These are phyloP conservation scores for Hydractinia symbiolongicarpus DNA, from an alignment of 30 jellyfish, hydroid and myxozoan species.

Conservation along the genomic window DNA sequence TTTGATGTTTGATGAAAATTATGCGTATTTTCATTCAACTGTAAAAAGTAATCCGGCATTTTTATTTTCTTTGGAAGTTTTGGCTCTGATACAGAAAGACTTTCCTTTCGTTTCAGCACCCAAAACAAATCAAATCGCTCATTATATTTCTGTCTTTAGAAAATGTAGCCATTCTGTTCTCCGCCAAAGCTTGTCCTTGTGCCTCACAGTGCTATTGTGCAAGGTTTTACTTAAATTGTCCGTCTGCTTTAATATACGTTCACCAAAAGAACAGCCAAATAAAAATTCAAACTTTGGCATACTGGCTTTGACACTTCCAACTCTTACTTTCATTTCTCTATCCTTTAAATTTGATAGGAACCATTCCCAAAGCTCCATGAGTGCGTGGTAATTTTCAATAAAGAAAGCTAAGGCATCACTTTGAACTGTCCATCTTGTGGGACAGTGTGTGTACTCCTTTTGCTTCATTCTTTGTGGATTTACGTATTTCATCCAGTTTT, in stretches of 20 bases:
- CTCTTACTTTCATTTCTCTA: not conserved
- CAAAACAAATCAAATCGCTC: not conserved
- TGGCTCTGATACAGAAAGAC: not conserved
- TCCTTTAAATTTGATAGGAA: not conserved
- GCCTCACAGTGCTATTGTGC: no score
- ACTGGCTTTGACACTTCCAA: not conserved
- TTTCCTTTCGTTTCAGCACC: not conserved
- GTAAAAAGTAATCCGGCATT: not conserved
- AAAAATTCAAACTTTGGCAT: not conserved
- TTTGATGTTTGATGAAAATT: not conserved
- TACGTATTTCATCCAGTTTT: no score
- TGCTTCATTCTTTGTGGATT: no score
- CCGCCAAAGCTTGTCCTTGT: not conserved
- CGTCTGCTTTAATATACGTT: not conserved
- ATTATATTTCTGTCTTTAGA: not conserved
- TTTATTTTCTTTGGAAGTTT: not conserved
- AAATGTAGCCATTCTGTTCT: not conserved
- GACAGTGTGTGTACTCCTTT: no score
- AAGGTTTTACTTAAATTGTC: conserved; percentile 1
- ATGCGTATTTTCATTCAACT: not conserved
- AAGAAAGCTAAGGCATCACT: no score
- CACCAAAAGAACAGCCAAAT: not conserved
- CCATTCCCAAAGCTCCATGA: conserved; percentile 15
- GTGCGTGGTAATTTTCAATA: no score
- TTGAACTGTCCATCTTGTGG: no score